Base-by-base conservation (phyloP, 2,113 vertebrate genomes). In the Sorex fumeus region DNA sequence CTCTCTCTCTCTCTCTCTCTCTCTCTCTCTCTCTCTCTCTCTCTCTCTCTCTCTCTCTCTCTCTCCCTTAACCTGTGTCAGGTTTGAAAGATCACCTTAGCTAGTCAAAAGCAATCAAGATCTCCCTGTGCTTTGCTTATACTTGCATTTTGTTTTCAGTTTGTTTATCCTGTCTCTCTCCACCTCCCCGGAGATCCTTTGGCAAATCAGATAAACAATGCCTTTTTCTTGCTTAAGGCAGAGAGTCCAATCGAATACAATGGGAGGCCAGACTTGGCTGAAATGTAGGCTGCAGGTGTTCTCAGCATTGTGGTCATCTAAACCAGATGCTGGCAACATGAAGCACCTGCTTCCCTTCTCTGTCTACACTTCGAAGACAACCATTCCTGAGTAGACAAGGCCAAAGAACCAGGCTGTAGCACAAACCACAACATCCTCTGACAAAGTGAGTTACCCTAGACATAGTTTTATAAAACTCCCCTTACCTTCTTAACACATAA, bases 261-360 rank as follows among this genome's bases (percentile, higher is more conserved):
- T 98, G 97, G 97, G 95, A 97, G 97, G 96, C 96, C 97, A 97
- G 94, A 95, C 95, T 97, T 98, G 97, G 97, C 94, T 1, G 95
- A 93, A 84, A 70, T 53, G 94, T 93, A 57, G 28, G 94, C 89
- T 96, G 97, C 98, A 98, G 98, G 98, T 98, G 98, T 97, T 97
- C 96, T 93, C 89, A 75, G 97, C 85, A 97, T 98, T 98, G 97
- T 98, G 97, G 95, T 97, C 97, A 97, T 98, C 97, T 95, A 97
- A 98, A 98, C 95, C 98, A 98, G 98, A 98, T 98, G 98, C 95
- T 79, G 96, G 95, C 95, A 96, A 96, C 91, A 80, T 93, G 91
- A 93, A 97, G 97, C 98, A 98, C 97, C 98, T 98, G 98, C 95
- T 98, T 98, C 97, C 98, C 97, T 97, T 97, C 96, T 96, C 95